Evolutionary conservation across 1,140 invertebrate genomes (phyloP).

Genomic region (Psix sp.): DNA sequence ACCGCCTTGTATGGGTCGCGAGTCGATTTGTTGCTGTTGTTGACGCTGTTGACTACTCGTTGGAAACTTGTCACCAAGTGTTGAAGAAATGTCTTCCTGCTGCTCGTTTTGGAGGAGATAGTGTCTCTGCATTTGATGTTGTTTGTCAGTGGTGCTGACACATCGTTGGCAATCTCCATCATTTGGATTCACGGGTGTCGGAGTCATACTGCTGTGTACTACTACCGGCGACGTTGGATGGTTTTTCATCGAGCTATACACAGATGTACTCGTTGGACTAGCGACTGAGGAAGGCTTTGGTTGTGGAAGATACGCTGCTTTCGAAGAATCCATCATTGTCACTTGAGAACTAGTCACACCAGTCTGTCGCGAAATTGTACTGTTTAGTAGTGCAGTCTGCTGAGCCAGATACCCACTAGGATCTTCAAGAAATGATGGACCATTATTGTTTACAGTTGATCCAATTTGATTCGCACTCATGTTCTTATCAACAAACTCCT

Average conservation of each 20-base stretch:
- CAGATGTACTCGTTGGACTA: constrained; percentile 67
- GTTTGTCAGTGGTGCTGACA: constrained; percentile 68
- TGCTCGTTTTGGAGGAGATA: constrained; percentile 73
- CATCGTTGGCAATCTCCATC: constrained; percentile 70
- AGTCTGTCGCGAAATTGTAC: constrained; percentile 87
- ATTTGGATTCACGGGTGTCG: constrained; percentile 64
- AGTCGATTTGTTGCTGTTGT: constrained; percentile 75
- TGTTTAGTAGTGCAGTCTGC: constrained; percentile 89
- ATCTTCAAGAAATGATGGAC: constrained; percentile 90
- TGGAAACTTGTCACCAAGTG: constrained; percentile 80
- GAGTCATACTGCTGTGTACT: constrained; percentile 73
- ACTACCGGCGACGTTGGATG: constrained; percentile 72
- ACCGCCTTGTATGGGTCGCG: constrained; percentile 84
- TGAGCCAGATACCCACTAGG: constrained; percentile 92
- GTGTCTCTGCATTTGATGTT: constrained; percentile 68
- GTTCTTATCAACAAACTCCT: constrained; percentile 71
- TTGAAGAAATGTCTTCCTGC: constrained; percentile 84
- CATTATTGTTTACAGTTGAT: constrained; percentile 68
- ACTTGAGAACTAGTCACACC: constrained; percentile 76
- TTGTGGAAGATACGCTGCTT: constrained; percentile 70
- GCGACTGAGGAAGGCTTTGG: constrained; percentile 72
- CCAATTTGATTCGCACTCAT: constrained; percentile 67
- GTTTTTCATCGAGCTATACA: constrained; percentile 69
- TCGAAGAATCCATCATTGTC: constrained; percentile 69
- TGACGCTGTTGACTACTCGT: constrained; percentile 59